Evolutionary conservation across 1,140 invertebrate genomes (phyloP), one percentile per base, ranked within the genome.

Genomic region (Vanessa tameamea): DNA sequence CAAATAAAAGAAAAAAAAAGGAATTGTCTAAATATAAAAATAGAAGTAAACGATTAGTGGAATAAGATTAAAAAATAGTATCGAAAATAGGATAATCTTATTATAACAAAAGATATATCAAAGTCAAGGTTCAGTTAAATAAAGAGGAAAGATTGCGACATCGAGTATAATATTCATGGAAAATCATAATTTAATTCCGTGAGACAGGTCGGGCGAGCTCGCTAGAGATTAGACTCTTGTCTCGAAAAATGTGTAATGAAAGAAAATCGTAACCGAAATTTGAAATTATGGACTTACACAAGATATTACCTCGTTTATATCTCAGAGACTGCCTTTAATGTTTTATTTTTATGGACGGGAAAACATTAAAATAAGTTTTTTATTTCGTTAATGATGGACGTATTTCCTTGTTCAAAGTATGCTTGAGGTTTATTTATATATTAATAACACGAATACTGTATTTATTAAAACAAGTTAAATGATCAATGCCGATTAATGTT

Each of bases 91-190:
- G 57, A 61, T 61, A 61, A 59, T 59, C 57, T 31, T 26, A 59
- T 57, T 59, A 59, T 20, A 59, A 59, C 11, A 61, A 72, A 64
- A 68, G 64, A 78, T 84, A 83, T 84, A 84, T 82, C 75, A 82
- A 80, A 85, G 82, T 77, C 81, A 80, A 77, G 77, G 69, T 78
- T 82, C 72, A 82, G 78, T 86, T 86, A 85, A 87, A 81, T 85
- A 88, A 91, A 80, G 83, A 82, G 85, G 88, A 89, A 88, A 89
- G 83, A 89, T 87, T 84, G 85, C 84, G 80, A 87, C 86, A 83
- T 83, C 83, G 74, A 82, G 81, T 90, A 88, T 89, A 92, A 92
- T 90, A 92, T 92, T 92, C 90, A 92, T 90, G 84, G 85, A 85
- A 90, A 90, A 75, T 77, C 87, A 90, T 92, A 92, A 92, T 92